Evolutionary conservation across 2,797 vertebrate species (phyloP).

Genomic region (Poeciliopsis gracilis): DNA sequence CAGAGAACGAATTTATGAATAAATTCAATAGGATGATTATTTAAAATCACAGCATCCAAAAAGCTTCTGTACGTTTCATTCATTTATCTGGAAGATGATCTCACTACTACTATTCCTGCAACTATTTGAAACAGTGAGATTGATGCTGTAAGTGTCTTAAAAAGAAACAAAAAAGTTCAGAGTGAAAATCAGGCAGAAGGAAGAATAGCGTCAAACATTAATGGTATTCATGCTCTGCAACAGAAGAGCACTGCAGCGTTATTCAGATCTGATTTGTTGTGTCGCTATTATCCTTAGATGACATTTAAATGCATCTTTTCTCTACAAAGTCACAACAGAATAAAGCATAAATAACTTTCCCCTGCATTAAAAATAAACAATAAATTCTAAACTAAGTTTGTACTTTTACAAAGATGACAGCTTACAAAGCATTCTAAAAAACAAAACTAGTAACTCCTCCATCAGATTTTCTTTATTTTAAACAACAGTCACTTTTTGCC

Average conservation of each 20-base stretch:
- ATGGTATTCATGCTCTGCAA: not conserved
- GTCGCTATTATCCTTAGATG: not conserved
- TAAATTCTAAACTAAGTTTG: not conserved
- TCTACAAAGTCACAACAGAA: not conserved
- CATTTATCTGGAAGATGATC: not conserved
- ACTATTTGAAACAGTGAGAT: not conserved
- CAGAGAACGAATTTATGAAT: not conserved
- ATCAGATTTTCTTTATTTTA: slow-evolving; percentile 17
- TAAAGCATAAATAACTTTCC: not conserved
- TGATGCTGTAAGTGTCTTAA: not conserved
- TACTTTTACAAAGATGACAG: not conserved
- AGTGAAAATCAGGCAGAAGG: not conserved
- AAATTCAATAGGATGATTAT: not conserved
- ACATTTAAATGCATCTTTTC: not conserved
- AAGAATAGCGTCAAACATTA: not conserved
- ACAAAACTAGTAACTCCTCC: not conserved
- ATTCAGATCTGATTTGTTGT: not conserved
- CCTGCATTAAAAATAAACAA: not conserved
- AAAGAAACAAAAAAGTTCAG: not conserved
- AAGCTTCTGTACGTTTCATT: not conserved
- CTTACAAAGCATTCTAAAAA: not conserved
- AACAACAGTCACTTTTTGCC: slow-evolving; percentile 14
- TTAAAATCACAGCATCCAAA: not conserved
- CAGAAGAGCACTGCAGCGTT: not conserved
- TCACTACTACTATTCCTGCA: not conserved